Base-by-base conservation (phyloP, 2,888 invertebrate species). In the Quadriops clusia region DNA sequence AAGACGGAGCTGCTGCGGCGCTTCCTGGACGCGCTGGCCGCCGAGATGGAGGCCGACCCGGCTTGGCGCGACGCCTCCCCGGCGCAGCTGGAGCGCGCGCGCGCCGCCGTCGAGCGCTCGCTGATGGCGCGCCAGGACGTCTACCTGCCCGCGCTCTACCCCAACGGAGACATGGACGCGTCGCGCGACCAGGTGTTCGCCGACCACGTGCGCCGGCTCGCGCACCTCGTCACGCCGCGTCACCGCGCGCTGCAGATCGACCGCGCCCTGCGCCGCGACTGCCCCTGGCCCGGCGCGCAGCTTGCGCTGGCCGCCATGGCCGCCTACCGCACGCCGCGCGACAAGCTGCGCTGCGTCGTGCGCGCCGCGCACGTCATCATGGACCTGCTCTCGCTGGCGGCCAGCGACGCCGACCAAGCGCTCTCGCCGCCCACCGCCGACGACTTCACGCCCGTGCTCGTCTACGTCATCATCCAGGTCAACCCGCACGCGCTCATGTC, bases 261-360 rank as follows among this genome's bases (percentile, higher is more conserved):
- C 17, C 81, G 82, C 61, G 72, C 80, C 44, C 80, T 81, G 54
- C 76, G 84, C 52, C 80, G 83, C 52, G 95, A 95, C 52, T 90
- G 89, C 51, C 95, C 95, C 9, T 97, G 87, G 94, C 79, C 87
- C 17, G 86, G 90, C 50, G 94, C 94, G 22, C 94, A 95, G 63
- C 75, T 82, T 28, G 87, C 87, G 51, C 72, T 97, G 32, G 71
- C 77, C 20, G 80, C 86, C 43, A 80, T 94, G 55, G 80, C 87
- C 40, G 90, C 89, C 5, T 93, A 86, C 62, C 82, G 86, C 61
- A 87, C 90, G 5, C 89, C 91, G 5, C 65, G 78, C 25, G 91
- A 91, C 59, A 91, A 91, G 62, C 68, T 74, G 3, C 44, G 47
- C 50, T 89, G 89, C 58, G 75, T 89, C 17, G 70, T 79, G 51